Evolutionary conservation across 2,888 invertebrate genomes (phyloP).

Genomic region (Microctonus brassicae): DNA sequence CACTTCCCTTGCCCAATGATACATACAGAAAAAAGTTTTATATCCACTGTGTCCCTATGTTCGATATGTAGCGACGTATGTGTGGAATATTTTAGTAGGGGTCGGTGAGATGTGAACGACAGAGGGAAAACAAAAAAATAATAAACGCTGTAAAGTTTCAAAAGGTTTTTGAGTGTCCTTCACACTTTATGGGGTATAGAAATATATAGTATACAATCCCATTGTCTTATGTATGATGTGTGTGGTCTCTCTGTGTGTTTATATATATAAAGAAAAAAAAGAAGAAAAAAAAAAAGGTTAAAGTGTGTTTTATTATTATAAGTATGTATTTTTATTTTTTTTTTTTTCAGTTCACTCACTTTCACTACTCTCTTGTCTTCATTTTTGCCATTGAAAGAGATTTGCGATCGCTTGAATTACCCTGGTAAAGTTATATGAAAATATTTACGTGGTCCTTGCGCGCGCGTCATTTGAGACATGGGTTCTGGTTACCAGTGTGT

Average conservation of each 20-base stretch:
- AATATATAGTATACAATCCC: slow-evolving; percentile 4
- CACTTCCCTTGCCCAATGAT: slow-evolving; percentile 6
- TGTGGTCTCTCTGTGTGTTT: slow-evolving; percentile 36
- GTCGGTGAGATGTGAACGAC: background rate
- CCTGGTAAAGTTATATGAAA: slow-evolving; percentile 67
- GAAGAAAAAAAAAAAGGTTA: background rate
- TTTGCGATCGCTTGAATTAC: slow-evolving; percentile 65
- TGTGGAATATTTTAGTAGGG: background rate
- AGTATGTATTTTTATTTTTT: slow-evolving; percentile 22
- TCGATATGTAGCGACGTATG: too few relatives aligned
- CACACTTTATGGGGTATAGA: background rate
- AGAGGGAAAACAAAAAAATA: background rate
- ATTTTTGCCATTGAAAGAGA: slow-evolving; percentile 46
- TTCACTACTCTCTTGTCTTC: slow-evolving; percentile 21
- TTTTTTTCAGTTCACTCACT: slow-evolving; percentile 12
- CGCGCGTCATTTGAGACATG: slow-evolving; percentile 65
- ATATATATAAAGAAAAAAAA: background rate
- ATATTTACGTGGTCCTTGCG: slow-evolving; percentile 62
- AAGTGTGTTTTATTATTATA: background rate
- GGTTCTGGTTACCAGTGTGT: slow-evolving; percentile 62
- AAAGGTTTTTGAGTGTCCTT: slow-evolving; percentile 33
- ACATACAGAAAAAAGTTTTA: slow-evolving; percentile 12
- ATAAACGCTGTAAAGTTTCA: slow-evolving; percentile 23
- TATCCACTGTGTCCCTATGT: too few relatives aligned
- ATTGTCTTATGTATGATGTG: slow-evolving; percentile 18